Evolutionary conservation across 2,888 invertebrate species (phyloP), one percentile per base, ranked within the genome.

Genomic region (Cephonodes hylas): DNA sequence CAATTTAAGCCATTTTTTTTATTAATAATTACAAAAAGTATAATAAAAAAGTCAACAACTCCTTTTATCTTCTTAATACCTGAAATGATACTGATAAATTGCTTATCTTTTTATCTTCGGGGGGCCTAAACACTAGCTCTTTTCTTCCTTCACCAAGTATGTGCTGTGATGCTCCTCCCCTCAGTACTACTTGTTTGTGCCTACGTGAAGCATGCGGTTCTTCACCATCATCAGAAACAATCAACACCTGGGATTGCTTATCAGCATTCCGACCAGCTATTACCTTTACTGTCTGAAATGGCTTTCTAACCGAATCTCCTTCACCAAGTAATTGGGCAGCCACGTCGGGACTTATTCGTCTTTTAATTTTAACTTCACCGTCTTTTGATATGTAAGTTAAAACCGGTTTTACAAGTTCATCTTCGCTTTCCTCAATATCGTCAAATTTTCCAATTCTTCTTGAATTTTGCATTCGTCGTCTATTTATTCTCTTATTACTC

Each of bases 41-140:
- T 27, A 27, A 48, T n/a, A 8, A 31, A 44, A 34, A 60, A 59
- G 20, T 1, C 10, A 22, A 20, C 8, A 25, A 22, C 8, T 5
- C 25, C 6, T 25, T 22, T 34, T 25, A 27, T 62, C 61, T 15
- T 63, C 27, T 76, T 31, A 64, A 68, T 61, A 89, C 73, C 67
- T 84, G 77, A 66, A 89, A 89, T 3, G 87, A 83, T 10, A 89
- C 72, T 10, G 89, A 82, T 23, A 89, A 67, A 68, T 88, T 87
- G 60, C 79, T 81, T 20, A 89, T 87, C 63, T 71, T 82, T 65
- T 79, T 84, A 57, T 85, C 70, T 2, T 58, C 46, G 0, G 83
- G 76, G 3, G 88, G 80, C 45, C 70, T 80, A 61, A 89, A 88
- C 18, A 89, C 63, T 2, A 89, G 60, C 62, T 85, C 76, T 61